Evolutionary conservation across 2,113 vertebrate species (phyloP).

Genomic region (Phylloscopus whistleri): DNA sequence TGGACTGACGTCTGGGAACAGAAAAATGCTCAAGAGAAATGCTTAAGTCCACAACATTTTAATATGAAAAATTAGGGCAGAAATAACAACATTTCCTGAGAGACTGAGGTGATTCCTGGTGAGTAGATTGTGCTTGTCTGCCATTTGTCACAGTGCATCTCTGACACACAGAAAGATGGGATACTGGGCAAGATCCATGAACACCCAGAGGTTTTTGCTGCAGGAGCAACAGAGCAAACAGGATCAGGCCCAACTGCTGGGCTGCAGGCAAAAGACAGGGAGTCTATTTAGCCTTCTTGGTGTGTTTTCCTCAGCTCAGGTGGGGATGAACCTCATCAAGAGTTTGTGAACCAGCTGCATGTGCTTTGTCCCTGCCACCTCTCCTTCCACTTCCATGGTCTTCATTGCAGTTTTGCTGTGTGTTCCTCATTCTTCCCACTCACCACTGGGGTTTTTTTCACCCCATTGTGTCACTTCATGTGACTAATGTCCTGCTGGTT

Average conservation of each 20-base stretch:
- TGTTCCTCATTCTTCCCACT: neutral
- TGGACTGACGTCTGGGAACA: neutral
- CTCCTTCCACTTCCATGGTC: neutral
- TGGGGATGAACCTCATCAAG: neutral
- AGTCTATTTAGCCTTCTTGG: neutral
- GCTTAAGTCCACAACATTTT: neutral
- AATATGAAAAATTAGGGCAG: neutral
- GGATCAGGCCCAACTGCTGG: neutral
- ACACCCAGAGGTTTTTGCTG: neutral
- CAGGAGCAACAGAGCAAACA: neutral
- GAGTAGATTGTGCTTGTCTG: neutral
- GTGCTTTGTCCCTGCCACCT: neutral
- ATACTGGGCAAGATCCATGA: neutral
- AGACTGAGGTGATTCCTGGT: neutral
- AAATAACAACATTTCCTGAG: neutral
- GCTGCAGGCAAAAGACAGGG: neutral
- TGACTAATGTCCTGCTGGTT: neutral
- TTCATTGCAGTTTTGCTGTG: neutral
- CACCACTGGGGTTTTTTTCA: accelerated
- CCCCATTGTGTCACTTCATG: neutral
- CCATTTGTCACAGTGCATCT: neutral
- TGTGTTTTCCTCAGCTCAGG: neutral
- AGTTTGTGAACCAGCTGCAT: neutral
- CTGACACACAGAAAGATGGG: neutral
- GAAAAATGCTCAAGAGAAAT: neutral